phyloP scores from a whole-genome alignment of 1,140 invertebrate genomes.

The Drosophila elegans region DNA sequence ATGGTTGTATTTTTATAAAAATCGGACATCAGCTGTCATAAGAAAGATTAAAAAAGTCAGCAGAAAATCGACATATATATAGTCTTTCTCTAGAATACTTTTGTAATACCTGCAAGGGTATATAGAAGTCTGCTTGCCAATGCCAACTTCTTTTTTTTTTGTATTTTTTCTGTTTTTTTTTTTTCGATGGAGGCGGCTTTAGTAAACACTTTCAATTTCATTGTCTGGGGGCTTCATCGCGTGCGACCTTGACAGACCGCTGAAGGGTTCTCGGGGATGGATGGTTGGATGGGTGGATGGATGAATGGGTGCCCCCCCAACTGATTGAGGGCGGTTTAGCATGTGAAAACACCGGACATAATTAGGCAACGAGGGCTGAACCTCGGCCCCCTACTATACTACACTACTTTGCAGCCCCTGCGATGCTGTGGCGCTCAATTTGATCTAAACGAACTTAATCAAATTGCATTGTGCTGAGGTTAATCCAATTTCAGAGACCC shows the following conservation, averaged over 20 bases:
- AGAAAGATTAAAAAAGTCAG: too few species aligned
- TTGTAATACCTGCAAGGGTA: too few species aligned
- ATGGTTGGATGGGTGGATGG: neutral
- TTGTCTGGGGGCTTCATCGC: slow-evolving; percentile 32
- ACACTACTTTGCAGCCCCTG: neutral
- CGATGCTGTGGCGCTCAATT: slow-evolving; percentile 31
- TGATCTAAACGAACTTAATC: slow-evolving; percentile 46
- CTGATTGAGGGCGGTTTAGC: slow-evolving; percentile 69
- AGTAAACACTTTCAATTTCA: slow-evolving; percentile 52
- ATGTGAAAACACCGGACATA: slow-evolving; percentile 61
- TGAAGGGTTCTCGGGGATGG: slow-evolving; percentile 12
- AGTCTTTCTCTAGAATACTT: too few species aligned
- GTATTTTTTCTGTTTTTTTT: neutral
- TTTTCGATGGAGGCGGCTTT: neutral
- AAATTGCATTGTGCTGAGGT: slow-evolving; percentile 29
- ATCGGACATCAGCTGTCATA: too few species aligned
- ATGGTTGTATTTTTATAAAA: too few species aligned
- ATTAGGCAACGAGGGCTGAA: slow-evolving; percentile 58
- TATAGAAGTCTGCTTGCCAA: too few species aligned
- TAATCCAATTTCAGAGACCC: slow-evolving; percentile 23
- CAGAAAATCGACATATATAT: too few species aligned
- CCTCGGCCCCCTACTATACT: neutral
- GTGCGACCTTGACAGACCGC: slow-evolving; percentile 45
- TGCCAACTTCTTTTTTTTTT: neutral
- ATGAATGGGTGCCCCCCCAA: slow-evolving; percentile 30